phyloP scores from a whole-genome alignment of 2,797 vertebrate species.

The Pogoniulus pusillus region DNA sequence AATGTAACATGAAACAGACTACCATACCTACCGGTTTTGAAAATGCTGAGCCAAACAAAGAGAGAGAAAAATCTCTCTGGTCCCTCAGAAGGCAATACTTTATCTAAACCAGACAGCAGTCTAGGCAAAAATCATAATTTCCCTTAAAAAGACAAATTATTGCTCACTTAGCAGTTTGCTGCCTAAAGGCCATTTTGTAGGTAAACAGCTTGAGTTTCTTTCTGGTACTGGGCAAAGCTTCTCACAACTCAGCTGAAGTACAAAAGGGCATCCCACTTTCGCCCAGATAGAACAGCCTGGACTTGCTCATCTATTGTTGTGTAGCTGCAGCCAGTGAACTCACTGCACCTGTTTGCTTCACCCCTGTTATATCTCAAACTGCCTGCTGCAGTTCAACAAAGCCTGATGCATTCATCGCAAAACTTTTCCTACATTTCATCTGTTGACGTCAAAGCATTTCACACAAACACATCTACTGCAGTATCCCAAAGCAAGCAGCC shows the following conservation, averaged over 20 bases:
- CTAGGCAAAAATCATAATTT: neutral
- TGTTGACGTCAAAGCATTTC: neutral
- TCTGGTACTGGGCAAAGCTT: neutral
- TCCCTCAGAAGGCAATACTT: neutral
- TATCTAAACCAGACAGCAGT: neutral
- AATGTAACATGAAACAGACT: neutral
- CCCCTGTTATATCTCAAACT: neutral
- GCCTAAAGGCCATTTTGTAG: neutral
- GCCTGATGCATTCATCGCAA: neutral
- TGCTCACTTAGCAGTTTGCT: neutral
- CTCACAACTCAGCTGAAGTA: neutral
- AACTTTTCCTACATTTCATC: neutral
- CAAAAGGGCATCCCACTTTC: neutral
- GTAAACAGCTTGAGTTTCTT: neutral
- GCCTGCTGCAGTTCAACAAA: neutral
- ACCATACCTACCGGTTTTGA: neutral
- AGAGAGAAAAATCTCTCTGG: neutral
- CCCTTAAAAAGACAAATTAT: neutral
- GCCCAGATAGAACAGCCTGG: neutral
- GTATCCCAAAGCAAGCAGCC: neutral
- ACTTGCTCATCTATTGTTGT: neutral
- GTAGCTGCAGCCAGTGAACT: neutral
- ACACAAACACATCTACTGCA: neutral
- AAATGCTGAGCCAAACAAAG: neutral
- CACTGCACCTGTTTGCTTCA: neutral